Percentiles rank a stretch among this genome's conserved stretches.
Evolutionary conservation across 1,140 invertebrate genomes (phyloP).

Genomic region (Propsilocerus akamusi): DNA sequence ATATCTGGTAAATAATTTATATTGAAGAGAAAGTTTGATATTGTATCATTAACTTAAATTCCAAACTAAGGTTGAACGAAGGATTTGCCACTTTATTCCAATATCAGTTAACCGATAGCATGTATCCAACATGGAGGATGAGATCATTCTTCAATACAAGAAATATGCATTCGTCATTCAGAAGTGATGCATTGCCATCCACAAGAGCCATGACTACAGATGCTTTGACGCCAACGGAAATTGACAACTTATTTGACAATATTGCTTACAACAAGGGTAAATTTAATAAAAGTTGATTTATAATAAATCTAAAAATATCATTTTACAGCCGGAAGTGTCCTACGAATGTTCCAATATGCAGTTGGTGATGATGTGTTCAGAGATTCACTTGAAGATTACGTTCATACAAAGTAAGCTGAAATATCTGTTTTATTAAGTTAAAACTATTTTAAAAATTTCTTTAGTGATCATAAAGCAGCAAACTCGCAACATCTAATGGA

Average conservation of each 20-base stretch:
- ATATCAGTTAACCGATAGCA: background rate
- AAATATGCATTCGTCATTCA: constrained; percentile 39
- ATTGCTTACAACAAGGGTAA: constrained; percentile 57
- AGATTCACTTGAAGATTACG: constrained; percentile 56
- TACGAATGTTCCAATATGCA: constrained; percentile 89
- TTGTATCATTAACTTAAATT: too few species aligned
- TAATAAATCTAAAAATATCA: constrained; percentile 5
- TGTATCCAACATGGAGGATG: background rate
- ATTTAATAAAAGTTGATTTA: constrained; percentile 6
- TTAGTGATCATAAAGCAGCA: constrained; percentile 26
- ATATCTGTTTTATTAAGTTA: background rate
- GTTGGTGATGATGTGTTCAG: constrained; percentile 66
- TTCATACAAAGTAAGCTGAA: constrained; percentile 38
- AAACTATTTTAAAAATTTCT: too few species aligned
- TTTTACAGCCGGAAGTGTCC: constrained; percentile 36
- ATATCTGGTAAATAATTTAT: background rate
- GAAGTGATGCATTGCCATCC: constrained; percentile 37
- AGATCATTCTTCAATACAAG: background rate
- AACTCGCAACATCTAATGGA: constrained; percentile 44
- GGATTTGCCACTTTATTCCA: background rate
- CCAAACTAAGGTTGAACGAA: too few species aligned
- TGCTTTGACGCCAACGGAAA: constrained; percentile 49
- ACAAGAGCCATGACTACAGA: constrained; percentile 58
- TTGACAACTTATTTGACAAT: constrained; percentile 55
- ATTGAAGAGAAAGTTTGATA: too few species aligned